A percentile compares a stretch with the other conserved stretches of the same genome.
phyloP scores from a whole-genome alignment of 2,797 vertebrate species.

The Amphiprion clarkii region DNA sequence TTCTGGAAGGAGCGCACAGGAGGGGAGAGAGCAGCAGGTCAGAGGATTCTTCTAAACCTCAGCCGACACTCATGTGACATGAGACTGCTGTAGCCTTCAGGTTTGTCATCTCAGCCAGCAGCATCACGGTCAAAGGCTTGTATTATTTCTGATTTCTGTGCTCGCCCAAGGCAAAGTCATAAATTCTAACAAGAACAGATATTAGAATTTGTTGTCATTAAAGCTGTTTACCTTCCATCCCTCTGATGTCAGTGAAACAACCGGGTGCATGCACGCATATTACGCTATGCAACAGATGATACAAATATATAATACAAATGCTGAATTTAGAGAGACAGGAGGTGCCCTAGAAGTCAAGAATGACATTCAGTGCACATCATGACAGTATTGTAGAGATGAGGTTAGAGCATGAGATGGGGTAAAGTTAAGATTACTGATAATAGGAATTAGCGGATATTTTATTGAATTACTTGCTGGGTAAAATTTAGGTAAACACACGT shows the following conservation, averaged over 20 bases:
- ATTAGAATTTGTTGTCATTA: not conserved
- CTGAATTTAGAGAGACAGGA: not conserved
- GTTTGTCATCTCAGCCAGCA: slow-evolving; percentile 37
- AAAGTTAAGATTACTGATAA: too few species aligned
- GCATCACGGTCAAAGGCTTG: slow-evolving; percentile 27
- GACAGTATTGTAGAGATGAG: not conserved
- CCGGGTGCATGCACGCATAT: not conserved
- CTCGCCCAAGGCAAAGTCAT: not conserved
- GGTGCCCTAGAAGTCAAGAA: not conserved
- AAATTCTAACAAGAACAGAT: not conserved
- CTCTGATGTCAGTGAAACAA: not conserved
- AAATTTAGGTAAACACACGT: not conserved
- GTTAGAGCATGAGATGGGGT: not conserved
- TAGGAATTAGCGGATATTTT: not conserved
- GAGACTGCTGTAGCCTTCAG: slow-evolving; percentile 57
- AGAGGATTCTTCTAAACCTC: slow-evolving; percentile 75
- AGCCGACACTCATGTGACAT: slow-evolving; percentile 82
- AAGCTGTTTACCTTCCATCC: not conserved
- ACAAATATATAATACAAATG: not conserved
- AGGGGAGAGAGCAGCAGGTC: slow-evolving; percentile 74
- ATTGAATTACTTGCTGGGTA: not conserved
- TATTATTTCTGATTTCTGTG: slow-evolving; percentile 26
- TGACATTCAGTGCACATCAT: not conserved
- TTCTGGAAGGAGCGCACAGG: slow-evolving; percentile 59
- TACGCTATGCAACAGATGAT: not conserved